Percentiles rank a stretch among this genome's conserved stretches.
Evolutionary conservation across 1,140 invertebrate genomes (phyloP).

Genomic region (Drosophila bocki): DNA sequence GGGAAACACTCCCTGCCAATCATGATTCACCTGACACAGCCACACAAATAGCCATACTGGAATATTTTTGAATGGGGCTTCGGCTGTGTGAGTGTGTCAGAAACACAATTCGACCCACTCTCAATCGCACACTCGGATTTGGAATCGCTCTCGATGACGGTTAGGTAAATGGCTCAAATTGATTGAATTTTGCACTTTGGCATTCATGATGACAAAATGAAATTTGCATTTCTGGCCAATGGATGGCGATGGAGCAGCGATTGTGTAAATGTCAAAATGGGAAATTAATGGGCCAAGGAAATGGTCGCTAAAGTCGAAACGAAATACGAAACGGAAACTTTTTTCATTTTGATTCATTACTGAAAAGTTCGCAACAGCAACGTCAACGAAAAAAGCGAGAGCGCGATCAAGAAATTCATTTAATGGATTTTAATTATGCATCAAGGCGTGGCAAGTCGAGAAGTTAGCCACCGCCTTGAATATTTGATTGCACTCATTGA

Average conservation of each 20-base stretch:
- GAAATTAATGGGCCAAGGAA: constrained; percentile 55
- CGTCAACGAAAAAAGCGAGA: constrained; percentile 48
- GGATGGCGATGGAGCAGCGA: constrained; percentile 17
- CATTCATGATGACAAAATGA: constrained; percentile 76
- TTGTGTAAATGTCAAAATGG: constrained; percentile 52
- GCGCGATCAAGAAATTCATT: constrained; percentile 58
- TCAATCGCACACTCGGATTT: constrained; percentile 19
- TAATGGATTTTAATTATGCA: constrained; percentile 83
- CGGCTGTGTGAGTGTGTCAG: constrained; percentile 21
- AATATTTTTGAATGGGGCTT: constrained; percentile 37
- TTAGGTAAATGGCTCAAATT: constrained; percentile 78
- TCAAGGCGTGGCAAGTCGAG: constrained; percentile 55
- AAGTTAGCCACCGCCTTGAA: constrained; percentile 64
- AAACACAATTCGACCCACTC: constrained; percentile 40
- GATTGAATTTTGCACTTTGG: constrained; percentile 81
- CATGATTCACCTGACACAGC: constrained; percentile 34
- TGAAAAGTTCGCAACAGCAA: constrained; percentile 36
- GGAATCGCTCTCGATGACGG: constrained; percentile 54
- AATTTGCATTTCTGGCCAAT: constrained; percentile 59
- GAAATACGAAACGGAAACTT: constrained; percentile 36
- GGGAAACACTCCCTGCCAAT: constrained; percentile 42
- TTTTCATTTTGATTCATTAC: constrained; percentile 55
- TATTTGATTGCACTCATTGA: constrained; percentile 74
- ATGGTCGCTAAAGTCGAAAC: constrained; percentile 17
- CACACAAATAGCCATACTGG: constrained; percentile 16